Percentiles rank a stretch among this genome's conserved stretches.
These are phyloP conservation scores for Rutilus rutilus DNA, from an alignment of 2,113 vertebrate species.

Conservation along the genomic window DNA sequence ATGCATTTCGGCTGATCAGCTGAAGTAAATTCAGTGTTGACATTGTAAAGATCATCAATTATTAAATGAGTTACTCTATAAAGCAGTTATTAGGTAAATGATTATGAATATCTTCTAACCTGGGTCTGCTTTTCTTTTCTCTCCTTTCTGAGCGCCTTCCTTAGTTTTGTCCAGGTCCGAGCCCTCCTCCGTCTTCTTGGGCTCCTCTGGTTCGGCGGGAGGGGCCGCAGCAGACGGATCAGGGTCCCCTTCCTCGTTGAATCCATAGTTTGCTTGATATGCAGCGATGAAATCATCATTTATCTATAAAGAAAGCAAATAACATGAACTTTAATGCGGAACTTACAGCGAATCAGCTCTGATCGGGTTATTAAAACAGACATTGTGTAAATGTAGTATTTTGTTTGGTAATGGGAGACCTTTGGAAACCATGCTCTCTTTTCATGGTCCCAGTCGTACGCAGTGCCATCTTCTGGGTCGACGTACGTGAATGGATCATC, in stretches of 20 bases:
- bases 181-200: conserved; percentile 59
- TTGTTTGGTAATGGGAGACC: conserved; percentile 67
- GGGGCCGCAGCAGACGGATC: conserved; percentile 64
- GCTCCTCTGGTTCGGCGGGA: conserved; percentile 49
- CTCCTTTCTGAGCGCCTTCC: conserved; percentile 83
- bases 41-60: too few species aligned
- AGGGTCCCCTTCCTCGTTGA: conserved; percentile 75
- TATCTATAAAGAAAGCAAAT: conserved; percentile 76
- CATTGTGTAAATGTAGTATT: background rate
- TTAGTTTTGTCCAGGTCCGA: conserved; percentile 53
- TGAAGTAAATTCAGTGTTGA: too few species aligned
- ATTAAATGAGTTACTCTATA: too few species aligned
- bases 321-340: background rate
- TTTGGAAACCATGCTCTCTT: conserved; percentile 97
- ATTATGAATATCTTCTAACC: conserved; percentile 65
- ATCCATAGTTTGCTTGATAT: conserved; percentile 94
- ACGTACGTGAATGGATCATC: conserved; percentile 78
- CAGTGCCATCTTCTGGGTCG: conserved; percentile 85
- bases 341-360: background rate
- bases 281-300: conserved; percentile 95
- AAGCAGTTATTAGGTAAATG: too few species aligned
- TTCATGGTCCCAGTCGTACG: conserved; percentile 92
- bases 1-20: too few species aligned
- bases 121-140: conserved; percentile 89
- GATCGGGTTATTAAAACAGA: background rate